phyloP scores from a whole-genome alignment of 2,888 invertebrate species.

The Eurois occulta region DNA sequence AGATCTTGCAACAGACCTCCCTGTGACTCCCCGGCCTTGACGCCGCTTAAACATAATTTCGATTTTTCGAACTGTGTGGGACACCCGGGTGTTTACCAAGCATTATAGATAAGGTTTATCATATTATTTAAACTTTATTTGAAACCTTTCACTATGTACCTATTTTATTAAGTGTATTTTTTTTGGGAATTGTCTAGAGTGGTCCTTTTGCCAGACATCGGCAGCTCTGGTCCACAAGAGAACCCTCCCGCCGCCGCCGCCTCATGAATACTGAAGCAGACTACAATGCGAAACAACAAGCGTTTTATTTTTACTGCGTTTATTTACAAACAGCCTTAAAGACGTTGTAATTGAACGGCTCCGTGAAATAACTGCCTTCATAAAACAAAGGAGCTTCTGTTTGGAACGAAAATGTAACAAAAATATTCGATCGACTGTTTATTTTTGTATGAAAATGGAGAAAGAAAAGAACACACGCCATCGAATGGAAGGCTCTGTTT shows the following conservation, averaged over 20 bases:
- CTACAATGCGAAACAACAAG: slow-evolving; percentile 46
- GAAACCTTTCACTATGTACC: not conserved
- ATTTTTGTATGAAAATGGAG: slow-evolving; percentile 41
- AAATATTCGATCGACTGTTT: slow-evolving; percentile 54
- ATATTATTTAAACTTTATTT: not conserved
- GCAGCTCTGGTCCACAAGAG: not conserved
- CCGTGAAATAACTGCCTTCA: slow-evolving; percentile 40
- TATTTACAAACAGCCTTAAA: slow-evolving; percentile 55
- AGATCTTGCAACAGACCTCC: not conserved
- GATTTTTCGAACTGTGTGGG: not conserved
- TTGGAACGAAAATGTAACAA: slow-evolving; percentile 42
- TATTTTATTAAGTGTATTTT: not conserved
- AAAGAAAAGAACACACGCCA: slow-evolving; percentile 16
- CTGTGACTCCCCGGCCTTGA: not conserved
- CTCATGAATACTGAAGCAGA: slow-evolving; percentile 59
- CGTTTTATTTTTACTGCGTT: slow-evolving; percentile 51
- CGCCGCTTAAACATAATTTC: not conserved
- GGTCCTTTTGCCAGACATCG: slow-evolving; percentile 5
- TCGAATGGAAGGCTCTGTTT: not conserved
- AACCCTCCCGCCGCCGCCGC: not conserved
- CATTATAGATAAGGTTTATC: not conserved
- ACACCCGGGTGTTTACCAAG: no score
- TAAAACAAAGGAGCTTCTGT: slow-evolving; percentile 46
- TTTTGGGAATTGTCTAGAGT: not conserved
- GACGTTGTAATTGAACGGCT: slow-evolving; percentile 56